Conservation (phyloP, 2,797 vertebrate genomes). For the Notolepis coatsorum region DNA sequence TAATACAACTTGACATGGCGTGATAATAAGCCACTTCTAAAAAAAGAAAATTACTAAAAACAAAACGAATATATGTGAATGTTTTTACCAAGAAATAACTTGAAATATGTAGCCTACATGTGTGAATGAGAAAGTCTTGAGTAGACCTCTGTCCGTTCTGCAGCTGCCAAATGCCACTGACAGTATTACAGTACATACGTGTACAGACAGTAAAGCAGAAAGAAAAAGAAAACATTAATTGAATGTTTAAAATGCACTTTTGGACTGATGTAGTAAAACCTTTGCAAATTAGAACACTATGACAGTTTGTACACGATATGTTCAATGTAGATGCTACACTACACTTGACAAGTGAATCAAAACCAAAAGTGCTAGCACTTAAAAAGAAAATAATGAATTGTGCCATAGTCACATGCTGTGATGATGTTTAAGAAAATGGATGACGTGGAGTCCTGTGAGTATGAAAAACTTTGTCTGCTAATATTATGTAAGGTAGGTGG, state of each 20-base stretch:
- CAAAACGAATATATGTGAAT: no score
- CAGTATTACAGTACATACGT: slow-evolving; percentile 57
- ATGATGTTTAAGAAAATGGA: slow-evolving; percentile 37
- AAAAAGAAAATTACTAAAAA: no score
- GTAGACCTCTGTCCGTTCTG: slow-evolving; percentile 14
- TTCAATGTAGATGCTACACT: slow-evolving; percentile 28
- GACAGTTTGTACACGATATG: slow-evolving; percentile 34
- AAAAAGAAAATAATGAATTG: slow-evolving; percentile 28
- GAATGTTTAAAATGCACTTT: slow-evolving; percentile 72
- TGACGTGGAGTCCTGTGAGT: slow-evolving; percentile 11
- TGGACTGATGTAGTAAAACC: slow-evolving; percentile 28
- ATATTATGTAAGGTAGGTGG: slow-evolving; percentile 29
- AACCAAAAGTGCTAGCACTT: slow-evolving; percentile 54
- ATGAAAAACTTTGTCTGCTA: slow-evolving; percentile 16
- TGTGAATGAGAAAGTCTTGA: slow-evolving; percentile 23
- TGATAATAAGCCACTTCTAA: slow-evolving; percentile 37
- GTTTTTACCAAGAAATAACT: slow-evolving; percentile 59
- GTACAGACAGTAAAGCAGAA: slow-evolving; percentile 24
- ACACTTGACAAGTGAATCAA: slow-evolving; percentile 17
- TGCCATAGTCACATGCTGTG: slow-evolving; percentile 44
- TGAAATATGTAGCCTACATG: slow-evolving; percentile 41
- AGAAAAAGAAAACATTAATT: slow-evolving; percentile 9
- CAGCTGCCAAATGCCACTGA: slow-evolving; percentile 44
- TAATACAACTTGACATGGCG: slow-evolving; percentile 38
- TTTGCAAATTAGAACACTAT: slow-evolving; percentile 39